These are phyloP conservation scores for Leptothorax acervorum DNA, from an alignment of 2,888 invertebrate genomes.

Conservation along the genomic window DNA sequence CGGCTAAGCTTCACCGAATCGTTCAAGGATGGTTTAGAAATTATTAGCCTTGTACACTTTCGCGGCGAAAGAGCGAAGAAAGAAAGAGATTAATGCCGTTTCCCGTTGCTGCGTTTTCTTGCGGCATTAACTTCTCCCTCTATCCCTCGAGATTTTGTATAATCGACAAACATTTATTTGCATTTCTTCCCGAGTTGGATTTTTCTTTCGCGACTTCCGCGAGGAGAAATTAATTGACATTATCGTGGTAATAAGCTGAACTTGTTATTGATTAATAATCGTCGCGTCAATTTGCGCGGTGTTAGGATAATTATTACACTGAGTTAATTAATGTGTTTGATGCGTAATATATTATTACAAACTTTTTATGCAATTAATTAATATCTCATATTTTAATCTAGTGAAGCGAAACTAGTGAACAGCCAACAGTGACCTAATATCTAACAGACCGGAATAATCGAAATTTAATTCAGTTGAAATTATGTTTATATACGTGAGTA, in stretches of 20 bases:
- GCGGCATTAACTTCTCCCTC: neutral
- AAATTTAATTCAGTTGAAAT: slow-evolving; percentile 19
- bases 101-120: slow-evolving; percentile 1
- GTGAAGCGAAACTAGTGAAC: neutral
- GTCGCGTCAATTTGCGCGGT: neutral
- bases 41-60: slow-evolving; percentile 22
- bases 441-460: neutral
- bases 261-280: slow-evolving; percentile 32
- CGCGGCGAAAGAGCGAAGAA: neutral
- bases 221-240: slow-evolving; percentile 35
- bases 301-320: slow-evolving; percentile 11
- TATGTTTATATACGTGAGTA: neutral
- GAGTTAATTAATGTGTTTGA: slow-evolving; percentile 41
- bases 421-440: neutral
- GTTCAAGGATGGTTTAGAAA: slow-evolving; percentile 35
- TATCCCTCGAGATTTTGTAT: slow-evolving; percentile 14
- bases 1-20: slow-evolving; percentile 16
- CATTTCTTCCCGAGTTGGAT: neutral
- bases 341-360: slow-evolving; percentile 2
- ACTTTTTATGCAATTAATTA: slow-evolving; percentile 23
- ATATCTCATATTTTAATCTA: slow-evolving; percentile 34
- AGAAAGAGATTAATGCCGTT: neutral
- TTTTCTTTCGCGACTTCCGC: slow-evolving; percentile 25
- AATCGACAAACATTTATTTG: slow-evolving; percentile 22
- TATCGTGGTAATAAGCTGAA: slow-evolving; percentile 15